phyloP scores from a whole-genome alignment of 1,140 invertebrate genomes.

The Drosophila dunni region DNA sequence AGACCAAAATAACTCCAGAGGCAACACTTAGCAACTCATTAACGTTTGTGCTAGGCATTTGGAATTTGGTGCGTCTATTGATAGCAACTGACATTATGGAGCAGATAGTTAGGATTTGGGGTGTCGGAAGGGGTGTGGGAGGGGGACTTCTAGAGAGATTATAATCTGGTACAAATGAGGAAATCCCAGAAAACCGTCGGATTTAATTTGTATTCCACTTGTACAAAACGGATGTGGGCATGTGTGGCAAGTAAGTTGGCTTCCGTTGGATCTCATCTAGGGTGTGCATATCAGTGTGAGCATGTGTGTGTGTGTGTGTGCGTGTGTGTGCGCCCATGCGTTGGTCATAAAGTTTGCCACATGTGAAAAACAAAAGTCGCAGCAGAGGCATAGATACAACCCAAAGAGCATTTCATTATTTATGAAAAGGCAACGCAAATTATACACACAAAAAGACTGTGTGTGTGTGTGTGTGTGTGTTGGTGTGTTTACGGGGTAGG shows the following conservation, averaged over 20 bases:
- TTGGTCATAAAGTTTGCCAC: slow-evolving; percentile 55
- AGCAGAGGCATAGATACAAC: slow-evolving; percentile 48
- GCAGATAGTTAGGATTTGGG: not conserved
- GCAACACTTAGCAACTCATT: slow-evolving; percentile 70
- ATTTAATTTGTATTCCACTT: slow-evolving; percentile 80
- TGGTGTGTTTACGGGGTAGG: not conserved
- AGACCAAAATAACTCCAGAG: not conserved
- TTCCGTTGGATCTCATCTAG: slow-evolving; percentile 29
- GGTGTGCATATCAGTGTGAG: slow-evolving; percentile 22
- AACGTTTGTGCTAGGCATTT: slow-evolving; percentile 43
- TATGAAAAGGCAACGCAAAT: slow-evolving; percentile 76
- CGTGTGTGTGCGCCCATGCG: slow-evolving; percentile 27
- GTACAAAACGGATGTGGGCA: slow-evolving; percentile 64
- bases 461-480: slow-evolving; percentile 1
- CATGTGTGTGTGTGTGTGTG: slow-evolving; percentile 7
- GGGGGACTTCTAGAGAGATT: slow-evolving; percentile 46
- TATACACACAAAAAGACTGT: slow-evolving; percentile 59
- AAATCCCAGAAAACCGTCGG: slow-evolving; percentile 77
- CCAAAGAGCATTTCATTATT: slow-evolving; percentile 68
- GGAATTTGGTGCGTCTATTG: slow-evolving; percentile 46
- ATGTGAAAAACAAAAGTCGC: slow-evolving; percentile 52
- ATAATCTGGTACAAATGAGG: slow-evolving; percentile 77
- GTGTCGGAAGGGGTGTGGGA: not conserved
- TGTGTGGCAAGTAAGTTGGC: slow-evolving; percentile 67
- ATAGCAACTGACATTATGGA: slow-evolving; percentile 50